Conservation (phyloP, 2,888 invertebrate genomes). For the Sphecodes monilicornis region DNA sequence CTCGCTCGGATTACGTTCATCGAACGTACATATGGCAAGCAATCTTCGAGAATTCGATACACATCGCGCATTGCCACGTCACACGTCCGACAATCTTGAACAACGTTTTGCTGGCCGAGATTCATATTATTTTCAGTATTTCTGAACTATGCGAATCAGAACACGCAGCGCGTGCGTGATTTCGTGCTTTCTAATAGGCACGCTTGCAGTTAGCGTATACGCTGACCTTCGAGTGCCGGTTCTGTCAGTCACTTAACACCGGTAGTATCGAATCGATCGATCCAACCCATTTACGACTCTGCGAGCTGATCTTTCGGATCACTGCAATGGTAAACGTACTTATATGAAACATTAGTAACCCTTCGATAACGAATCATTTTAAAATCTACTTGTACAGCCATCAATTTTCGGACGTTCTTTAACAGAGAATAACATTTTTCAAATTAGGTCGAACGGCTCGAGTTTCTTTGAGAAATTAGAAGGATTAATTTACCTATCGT, state of each 20-base stretch:
- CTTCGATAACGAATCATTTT: no score
- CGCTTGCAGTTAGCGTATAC: neutral
- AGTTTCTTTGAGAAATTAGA: no score
- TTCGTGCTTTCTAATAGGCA: neutral
- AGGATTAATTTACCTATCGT: no score
- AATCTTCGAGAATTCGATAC: slow-evolving; percentile 48
- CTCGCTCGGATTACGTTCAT: no score
- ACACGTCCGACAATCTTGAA: slow-evolving; percentile 3
- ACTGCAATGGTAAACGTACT: no score
- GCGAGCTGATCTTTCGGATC: no score
- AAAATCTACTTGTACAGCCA: no score
- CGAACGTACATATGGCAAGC: slow-evolving; percentile 48
- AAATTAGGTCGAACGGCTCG: no score
- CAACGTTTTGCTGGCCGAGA: slow-evolving; percentile 20
- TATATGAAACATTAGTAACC: no score
- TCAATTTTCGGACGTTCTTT: no score
- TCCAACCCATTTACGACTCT: no score
- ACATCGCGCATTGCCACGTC: slow-evolving; percentile 18
- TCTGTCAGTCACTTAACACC: neutral
- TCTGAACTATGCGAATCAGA: neutral
- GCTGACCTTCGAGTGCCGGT: neutral
- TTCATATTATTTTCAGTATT: neutral
- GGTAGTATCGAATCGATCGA: neutral
- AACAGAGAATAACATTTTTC: no score
- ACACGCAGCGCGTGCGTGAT: neutral